phyloP scores from a whole-genome alignment of 2,113 vertebrate genomes.

The Astatotilapia flaviijosephi region DNA sequence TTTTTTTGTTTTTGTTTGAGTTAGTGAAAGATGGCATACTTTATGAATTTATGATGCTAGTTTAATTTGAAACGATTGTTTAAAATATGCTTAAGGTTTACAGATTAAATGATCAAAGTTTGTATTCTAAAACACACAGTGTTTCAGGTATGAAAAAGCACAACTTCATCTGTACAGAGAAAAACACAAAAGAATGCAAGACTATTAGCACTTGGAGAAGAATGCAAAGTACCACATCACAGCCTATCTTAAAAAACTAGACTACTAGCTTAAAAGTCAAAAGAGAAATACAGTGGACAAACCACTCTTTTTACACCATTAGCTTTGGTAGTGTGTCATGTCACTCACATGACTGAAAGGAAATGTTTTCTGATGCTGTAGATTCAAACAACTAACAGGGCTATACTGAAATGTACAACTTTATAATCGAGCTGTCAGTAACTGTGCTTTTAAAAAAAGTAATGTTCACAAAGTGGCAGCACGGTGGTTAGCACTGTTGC shows the following conservation, averaged over 20 bases:
- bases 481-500: not conserved
- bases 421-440: not conserved
- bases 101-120: not conserved
- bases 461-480: not conserved
- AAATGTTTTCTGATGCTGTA: not conserved
- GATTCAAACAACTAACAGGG: not conserved
- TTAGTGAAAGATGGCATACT: not conserved
- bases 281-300: not conserved
- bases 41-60: not conserved
- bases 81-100: not conserved
- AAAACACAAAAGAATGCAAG: not conserved
- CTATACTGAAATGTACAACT: not conserved
- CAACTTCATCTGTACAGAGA: not conserved
- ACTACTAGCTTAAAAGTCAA: not conserved
- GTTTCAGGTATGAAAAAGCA: not conserved
- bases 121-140: not conserved
- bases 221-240: not conserved
- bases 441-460: not conserved
- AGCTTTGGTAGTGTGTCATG: not conserved
- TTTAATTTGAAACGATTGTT: not conserved
- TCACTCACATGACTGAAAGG: not conserved
- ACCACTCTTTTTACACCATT: not conserved
- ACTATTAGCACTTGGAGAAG: not conserved
- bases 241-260: not conserved
- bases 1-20: not conserved